These are phyloP conservation scores for Myripristis jacobus DNA, from an alignment of 2,797 vertebrate species.

Conservation along the genomic window DNA sequence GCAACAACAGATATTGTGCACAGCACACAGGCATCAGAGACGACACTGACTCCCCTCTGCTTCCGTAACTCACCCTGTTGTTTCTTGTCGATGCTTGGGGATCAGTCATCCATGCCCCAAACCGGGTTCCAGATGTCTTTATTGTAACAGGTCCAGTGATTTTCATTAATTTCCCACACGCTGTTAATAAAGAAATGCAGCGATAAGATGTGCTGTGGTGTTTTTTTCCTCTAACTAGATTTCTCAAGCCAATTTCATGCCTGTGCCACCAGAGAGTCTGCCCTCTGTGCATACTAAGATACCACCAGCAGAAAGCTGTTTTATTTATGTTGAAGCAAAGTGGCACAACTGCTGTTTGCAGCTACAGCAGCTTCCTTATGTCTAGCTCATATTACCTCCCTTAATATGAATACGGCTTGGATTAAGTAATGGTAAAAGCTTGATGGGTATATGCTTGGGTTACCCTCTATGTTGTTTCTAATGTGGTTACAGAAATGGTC, in stretches of 20 bases:
- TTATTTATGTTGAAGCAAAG: conserved; percentile 47
- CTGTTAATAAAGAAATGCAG: conserved; percentile 88
- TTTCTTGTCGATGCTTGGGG: conserved; percentile 92
- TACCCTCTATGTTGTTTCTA: neutral
- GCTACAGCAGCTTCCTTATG: conserved; percentile 18
- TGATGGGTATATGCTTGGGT: neutral
- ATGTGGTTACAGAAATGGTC: neutral
- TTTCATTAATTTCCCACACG: conserved; percentile 99
- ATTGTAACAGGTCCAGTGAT: conserved; percentile 96
- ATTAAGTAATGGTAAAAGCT: neutral
- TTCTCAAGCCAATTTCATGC: conserved; percentile 83
- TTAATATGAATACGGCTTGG: neutral
- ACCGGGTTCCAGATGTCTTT: conserved; percentile 98
- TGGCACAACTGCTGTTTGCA: conserved; percentile 41
- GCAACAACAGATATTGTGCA: conserved; percentile 29
- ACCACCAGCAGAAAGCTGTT: conserved; percentile 35
- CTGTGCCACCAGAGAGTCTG: conserved; percentile 66
- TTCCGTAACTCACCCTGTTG: conserved; percentile 89
- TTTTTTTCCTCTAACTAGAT: conserved; percentile 75
- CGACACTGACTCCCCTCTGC: conserved; percentile 6
- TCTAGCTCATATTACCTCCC: neutral
- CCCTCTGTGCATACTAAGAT: conserved; percentile 74
- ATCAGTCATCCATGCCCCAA: conserved; percentile 99
- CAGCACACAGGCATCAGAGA: conserved; percentile 31
- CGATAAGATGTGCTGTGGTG: conserved; percentile 74